Base-by-base conservation (phyloP, 2,888 invertebrate species). In the Cephonodes hylas region DNA sequence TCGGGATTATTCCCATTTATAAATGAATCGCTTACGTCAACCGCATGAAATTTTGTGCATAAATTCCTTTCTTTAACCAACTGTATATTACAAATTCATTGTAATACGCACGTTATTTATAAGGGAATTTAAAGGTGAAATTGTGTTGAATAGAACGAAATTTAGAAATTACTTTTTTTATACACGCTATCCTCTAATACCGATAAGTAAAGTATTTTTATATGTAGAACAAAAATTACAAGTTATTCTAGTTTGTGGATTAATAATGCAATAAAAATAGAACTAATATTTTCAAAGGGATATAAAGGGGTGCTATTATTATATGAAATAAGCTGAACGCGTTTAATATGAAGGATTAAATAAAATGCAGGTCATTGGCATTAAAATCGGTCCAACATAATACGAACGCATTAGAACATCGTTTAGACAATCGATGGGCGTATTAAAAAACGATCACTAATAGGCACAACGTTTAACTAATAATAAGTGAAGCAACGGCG, bases 1-100 rank as follows among this genome's bases (percentile, higher is more conserved):
- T 77, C 74, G 70, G 66, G 76, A 84, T 84, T 86, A 88, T 88
- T 85, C 84, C 84, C 83, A 83, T 88, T 86, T 88, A 86, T 87
- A 88, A 89, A 88, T 88, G 88, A 85, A 86, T 85, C 83, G 77
- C 80, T 77, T 74, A 82, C 75, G 80, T 80, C 76, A 81, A 77
- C 75, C 81, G 79, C 82, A 82, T 79, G 83, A 82, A 85, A 86
- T 86, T 86, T 77, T 79, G 79, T 77, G 75, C 75, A 79, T 80
- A 82, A 80, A 83, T 81, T 79, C 81, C 77, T 78, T 68, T 63
- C 71, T 68, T 73, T 63, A 67, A 71, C 66, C 72, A 74, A 68
- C 75, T 69, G 71, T 73, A 73, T 64, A 72, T 72, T 27, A 18
- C 25, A 58, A 23, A 18, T 44, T 42, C 23, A 23, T n/a, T 4